Conservation (phyloP, 2,113 vertebrate genomes). For the Calyptommatus sinebrachiatus region DNA sequence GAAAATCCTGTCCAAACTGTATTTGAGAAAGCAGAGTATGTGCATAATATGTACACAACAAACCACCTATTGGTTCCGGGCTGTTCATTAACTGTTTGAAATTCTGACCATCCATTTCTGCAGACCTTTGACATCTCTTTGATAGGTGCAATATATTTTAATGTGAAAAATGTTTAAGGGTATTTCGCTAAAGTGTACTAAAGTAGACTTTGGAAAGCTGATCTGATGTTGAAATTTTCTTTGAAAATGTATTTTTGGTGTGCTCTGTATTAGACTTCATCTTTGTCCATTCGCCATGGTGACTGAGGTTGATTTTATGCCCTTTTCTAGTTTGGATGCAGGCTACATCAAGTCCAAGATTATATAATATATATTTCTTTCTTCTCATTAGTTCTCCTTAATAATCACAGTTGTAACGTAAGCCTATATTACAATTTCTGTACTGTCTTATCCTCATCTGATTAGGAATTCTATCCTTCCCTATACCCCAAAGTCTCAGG, state of each 20-base stretch:
- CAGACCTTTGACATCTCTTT: constrained; percentile 47
- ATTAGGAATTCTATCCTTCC: too few relatives aligned
- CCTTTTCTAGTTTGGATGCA: too few relatives aligned
- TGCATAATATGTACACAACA: constrained; percentile 17
- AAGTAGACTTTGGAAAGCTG: constrained; percentile 24
- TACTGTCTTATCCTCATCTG: too few relatives aligned
- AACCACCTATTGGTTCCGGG: constrained; percentile 21
- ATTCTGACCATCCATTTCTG: constrained; percentile 40
- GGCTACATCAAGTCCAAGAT: too few relatives aligned
- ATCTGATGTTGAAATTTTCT: background rate
- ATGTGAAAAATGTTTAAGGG: constrained; percentile 36
- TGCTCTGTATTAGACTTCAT: background rate
- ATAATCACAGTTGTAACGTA: too few relatives aligned
- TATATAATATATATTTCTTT: too few relatives aligned
- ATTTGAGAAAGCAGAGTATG: constrained; percentile 34
- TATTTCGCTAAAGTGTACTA: constrained; percentile 18
- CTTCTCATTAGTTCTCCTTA: too few relatives aligned
- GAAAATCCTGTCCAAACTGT: constrained; percentile 41
- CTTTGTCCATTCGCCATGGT: too few relatives aligned
- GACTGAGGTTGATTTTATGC: too few relatives aligned
- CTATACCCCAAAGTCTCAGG: too few relatives aligned
- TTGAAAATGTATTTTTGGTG: background rate
- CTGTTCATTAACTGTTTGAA: constrained; percentile 46
- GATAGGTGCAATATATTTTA: constrained; percentile 49
- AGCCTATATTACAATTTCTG: too few relatives aligned